Conservation (phyloP, 92 coral and sea anemone species). For the Epizoanthus illoricatus region DNA sequence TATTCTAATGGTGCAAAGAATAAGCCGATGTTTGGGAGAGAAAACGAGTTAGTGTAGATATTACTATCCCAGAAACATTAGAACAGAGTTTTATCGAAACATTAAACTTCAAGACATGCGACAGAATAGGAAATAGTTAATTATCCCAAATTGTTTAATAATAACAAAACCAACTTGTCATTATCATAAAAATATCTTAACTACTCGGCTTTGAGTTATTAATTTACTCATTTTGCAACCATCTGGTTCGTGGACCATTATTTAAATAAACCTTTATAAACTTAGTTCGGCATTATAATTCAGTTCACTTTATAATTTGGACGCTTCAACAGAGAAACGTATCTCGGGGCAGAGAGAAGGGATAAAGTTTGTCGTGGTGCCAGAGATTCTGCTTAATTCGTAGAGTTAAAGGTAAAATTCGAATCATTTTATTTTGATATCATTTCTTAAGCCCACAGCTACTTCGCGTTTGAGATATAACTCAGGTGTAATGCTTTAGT, state of each 20-base stretch:
- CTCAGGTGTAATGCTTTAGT: conserved; percentile 7
- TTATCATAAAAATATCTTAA: conserved; percentile 65
- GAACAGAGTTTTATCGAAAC: conserved; percentile 38
- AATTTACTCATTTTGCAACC: conserved; percentile 58
- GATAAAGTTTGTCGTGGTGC: neutral
- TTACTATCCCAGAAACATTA: conserved; percentile 31
- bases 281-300: conserved; percentile 15
- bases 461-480: conserved; percentile 4
- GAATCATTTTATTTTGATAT: neutral
- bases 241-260: conserved; percentile 65
- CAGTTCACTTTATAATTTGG: neutral
- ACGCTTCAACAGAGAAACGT: neutral
- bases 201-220: conserved; percentile 52
- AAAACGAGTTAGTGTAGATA: conserved; percentile 23
- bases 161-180: conserved; percentile 67
- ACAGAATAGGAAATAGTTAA: conserved; percentile 49
- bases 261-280: conserved; percentile 35
- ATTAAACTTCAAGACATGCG: conserved; percentile 41
- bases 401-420: conserved; percentile 11
- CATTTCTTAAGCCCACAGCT: too few relatives aligned
- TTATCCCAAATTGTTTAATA: conserved; percentile 71
- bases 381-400: neutral
- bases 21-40: neutral
- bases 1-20: neutral
- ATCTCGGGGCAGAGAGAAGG: neutral